Percentiles rank a stretch among this genome's conserved stretches.
These are phyloP conservation scores for Drosophila acutilabella DNA, from an alignment of 2,888 invertebrate genomes.

Conservation along the genomic window DNA sequence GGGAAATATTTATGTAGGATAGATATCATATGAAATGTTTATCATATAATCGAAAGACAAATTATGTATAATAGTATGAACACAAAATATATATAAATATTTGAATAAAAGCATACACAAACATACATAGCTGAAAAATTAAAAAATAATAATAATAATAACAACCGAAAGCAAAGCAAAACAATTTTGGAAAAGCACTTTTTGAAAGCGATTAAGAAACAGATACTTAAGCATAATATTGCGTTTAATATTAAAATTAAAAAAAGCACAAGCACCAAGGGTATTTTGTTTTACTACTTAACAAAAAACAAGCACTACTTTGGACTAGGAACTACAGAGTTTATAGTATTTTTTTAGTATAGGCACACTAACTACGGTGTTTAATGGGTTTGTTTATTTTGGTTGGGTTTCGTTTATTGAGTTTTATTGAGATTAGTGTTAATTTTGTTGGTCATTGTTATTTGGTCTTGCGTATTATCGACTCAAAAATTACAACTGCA, in stretches of 20 bases:
- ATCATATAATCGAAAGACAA: slow-evolving; percentile 51
- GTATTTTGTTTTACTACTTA: slow-evolving; percentile 45
- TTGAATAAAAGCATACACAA: slow-evolving; percentile 73
- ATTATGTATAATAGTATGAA: slow-evolving; percentile 52
- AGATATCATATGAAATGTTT: slow-evolving; percentile 34
- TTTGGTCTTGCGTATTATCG: slow-evolving; percentile 36
- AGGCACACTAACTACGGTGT: slow-evolving; percentile 65
- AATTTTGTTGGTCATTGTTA: slow-evolving; percentile 49
- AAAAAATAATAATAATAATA: slow-evolving; percentile 65
- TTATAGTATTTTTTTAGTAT: slow-evolving; percentile 62
- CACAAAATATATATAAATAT: slow-evolving; percentile 77
- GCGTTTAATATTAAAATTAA: neutral
- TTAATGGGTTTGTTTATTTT: slow-evolving; percentile 56
- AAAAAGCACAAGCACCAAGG: slow-evolving; percentile 27
- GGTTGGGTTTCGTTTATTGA: slow-evolving; percentile 38
- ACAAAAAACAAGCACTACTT: slow-evolving; percentile 60
- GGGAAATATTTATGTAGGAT: slow-evolving; percentile 18
- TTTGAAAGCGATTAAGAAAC: slow-evolving; percentile 20
- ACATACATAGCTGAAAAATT: slow-evolving; percentile 84
- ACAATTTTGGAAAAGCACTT: slow-evolving; percentile 25
- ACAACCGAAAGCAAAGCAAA: slow-evolving; percentile 83
- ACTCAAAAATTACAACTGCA: slow-evolving; percentile 71
- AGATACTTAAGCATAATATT: slow-evolving; percentile 19
- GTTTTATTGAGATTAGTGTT: slow-evolving; percentile 61
- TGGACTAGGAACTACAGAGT: slow-evolving; percentile 54